Evolutionary conservation across 2,888 invertebrate species (phyloP).

Genomic region (Leucophenga montana): DNA sequence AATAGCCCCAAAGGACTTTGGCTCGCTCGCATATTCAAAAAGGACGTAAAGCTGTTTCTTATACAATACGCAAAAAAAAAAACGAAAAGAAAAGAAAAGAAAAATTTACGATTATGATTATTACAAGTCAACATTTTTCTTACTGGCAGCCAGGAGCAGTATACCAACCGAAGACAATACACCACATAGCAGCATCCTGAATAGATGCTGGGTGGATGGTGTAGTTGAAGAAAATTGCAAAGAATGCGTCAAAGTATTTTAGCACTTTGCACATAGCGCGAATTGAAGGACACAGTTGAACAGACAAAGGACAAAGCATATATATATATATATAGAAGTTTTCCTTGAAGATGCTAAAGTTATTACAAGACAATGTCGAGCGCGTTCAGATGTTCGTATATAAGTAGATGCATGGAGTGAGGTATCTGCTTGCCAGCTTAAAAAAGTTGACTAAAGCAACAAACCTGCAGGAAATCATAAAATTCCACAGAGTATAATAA

Average conservation of each 20-base stretch:
- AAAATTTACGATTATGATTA: constrained; percentile 68
- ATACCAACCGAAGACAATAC: constrained; percentile 33
- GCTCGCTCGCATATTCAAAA: constrained; percentile 30
- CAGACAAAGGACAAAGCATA: constrained; percentile 2
- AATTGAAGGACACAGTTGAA: constrained; percentile 4
- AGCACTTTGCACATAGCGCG: constrained; percentile 48
- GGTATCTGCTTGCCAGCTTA: not conserved
- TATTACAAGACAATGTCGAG: constrained; percentile 54
- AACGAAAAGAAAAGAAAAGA: constrained; percentile 42
- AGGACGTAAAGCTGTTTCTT: constrained; percentile 32
- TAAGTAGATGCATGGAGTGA: not conserved
- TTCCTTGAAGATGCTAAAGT: constrained; percentile 48
- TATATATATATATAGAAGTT: constrained; percentile 56
- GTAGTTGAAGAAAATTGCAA: constrained; percentile 49
- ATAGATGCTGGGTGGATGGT: not conserved
- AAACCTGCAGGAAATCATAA: constrained; percentile 51
- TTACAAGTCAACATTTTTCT: constrained; percentile 63
- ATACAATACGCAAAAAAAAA: no score
- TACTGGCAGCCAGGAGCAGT: constrained; percentile 36
- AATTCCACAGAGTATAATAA: constrained; percentile 66
- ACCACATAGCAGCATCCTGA: not conserved
- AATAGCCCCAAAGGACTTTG: constrained; percentile 61
- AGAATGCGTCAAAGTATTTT: constrained; percentile 63
- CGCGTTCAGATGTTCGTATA: not conserved
- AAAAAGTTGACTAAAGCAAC: constrained; percentile 26